A percentile compares a stretch with the other conserved stretches of the same genome.
Conservation (phyloP, 1,140 invertebrate genomes). For the Trachymyrmex septentrionalis region DNA sequence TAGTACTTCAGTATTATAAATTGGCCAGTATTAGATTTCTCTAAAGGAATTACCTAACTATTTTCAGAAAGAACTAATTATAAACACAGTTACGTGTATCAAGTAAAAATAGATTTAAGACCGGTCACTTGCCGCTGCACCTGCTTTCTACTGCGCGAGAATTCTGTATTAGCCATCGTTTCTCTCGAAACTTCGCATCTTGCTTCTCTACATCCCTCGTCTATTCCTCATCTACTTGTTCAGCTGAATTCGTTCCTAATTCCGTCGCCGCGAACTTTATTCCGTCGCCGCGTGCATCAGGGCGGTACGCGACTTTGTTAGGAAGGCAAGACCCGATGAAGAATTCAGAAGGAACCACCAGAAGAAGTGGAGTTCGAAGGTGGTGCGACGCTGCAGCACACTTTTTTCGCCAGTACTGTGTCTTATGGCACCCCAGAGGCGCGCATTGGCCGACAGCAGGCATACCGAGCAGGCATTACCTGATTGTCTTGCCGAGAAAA, state of each 20-base stretch:
- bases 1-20: too few species aligned
- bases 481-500: conserved; percentile 82
- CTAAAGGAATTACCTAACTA: not conserved
- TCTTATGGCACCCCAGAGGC: conserved; percentile 83
- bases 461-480: conserved; percentile 86
- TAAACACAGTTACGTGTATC: not conserved
- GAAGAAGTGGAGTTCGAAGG: conserved; percentile 60
- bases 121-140: not conserved
- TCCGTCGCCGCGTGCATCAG: not conserved
- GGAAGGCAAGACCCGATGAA: conserved; percentile 68
- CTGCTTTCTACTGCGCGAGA: not conserved
- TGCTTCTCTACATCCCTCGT: not conserved
- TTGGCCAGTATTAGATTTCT: too few species aligned
- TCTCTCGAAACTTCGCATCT: not conserved
- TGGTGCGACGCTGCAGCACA: conserved; percentile 58
- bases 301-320: conserved; percentile 29
- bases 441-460: conserved; percentile 68
- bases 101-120: conserved; percentile 3
- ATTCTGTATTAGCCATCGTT: not conserved
- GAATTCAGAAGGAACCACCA: conserved; percentile 72
- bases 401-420: conserved; percentile 71
- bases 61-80: not conserved
- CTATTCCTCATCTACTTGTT: not conserved
- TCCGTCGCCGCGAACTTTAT: not conserved
- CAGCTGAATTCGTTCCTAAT: not conserved